A percentile compares a stretch with the other conserved stretches of the same genome.
phyloP scores from a whole-genome alignment of 2,888 invertebrate species.

The Phortica magna region DNA sequence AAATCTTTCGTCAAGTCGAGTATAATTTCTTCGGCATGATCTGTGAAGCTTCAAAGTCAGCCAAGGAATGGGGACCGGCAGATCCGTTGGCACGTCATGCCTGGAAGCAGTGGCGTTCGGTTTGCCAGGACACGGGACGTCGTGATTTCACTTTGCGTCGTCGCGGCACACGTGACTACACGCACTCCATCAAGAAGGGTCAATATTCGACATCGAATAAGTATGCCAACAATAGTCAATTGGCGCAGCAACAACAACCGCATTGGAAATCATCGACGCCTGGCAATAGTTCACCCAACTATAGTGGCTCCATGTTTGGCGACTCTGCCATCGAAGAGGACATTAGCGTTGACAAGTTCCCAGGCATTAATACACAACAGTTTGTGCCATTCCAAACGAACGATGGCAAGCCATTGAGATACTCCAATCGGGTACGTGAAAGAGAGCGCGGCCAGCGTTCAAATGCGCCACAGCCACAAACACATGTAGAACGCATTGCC shows the following conservation, averaged over 20 bases:
- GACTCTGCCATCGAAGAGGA: conserved; percentile 78
- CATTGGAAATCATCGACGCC: conserved; percentile 77
- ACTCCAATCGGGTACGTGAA: conserved; percentile 69
- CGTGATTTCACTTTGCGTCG: conserved; percentile 77
- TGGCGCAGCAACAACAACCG: conserved; percentile 53
- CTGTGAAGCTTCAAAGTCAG: conserved; percentile 77
- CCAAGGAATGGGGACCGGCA: conserved; percentile 78
- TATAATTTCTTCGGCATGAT: conserved; percentile 79
- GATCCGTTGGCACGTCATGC: conserved; percentile 78
- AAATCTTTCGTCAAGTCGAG: conserved; percentile 78
- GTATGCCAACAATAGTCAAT: conserved; percentile 46
- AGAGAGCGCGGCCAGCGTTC: conserved; percentile 40
- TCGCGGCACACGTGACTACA: conserved; percentile 78
- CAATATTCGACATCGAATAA: conserved; percentile 75
- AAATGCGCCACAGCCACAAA: conserved; percentile 44
- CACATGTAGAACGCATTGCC: conserved; percentile 29
- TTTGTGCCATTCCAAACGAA: conserved; percentile 72
- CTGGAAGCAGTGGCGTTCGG: conserved; percentile 78
- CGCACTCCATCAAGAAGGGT: conserved; percentile 78
- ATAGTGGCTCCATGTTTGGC: conserved; percentile 78
- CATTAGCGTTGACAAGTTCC: conserved; percentile 78
- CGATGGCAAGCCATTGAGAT: conserved; percentile 68
- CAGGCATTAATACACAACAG: conserved; percentile 71
- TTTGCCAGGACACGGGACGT: conserved; percentile 77
- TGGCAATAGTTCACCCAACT: conserved; percentile 78